Base-by-base conservation (phyloP, 2,113 vertebrate genomes). In the Sigmodon hispidus region DNA sequence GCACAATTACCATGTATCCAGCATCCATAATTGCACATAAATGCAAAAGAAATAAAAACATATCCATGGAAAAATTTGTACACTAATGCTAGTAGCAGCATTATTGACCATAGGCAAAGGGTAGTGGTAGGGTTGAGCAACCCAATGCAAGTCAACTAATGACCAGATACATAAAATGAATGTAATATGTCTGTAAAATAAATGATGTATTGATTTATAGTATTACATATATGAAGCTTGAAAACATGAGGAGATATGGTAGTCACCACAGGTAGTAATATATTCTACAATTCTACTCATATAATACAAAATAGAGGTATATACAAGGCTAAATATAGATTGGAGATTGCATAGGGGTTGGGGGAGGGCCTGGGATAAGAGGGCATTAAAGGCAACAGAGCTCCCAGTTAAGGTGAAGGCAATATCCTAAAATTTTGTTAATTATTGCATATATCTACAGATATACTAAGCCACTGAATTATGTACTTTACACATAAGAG, bases 41-140 rank as follows among this genome's bases (percentile, higher is more conserved):
- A 63, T 16, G 12, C 11, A 24, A 73, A 16, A 43, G 34, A 95
- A 80, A 84, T 63, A 40, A 76, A 91, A 81, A 50, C 16, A 48
- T 16, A 61, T 76, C 57, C 7, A 3, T 26, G 40, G 1, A 83
- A 75, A 88, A 92, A 90, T 16, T 19, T 81, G 15, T 59, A 12
- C 4, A 34, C 55, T 16, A 77, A 84, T 73, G 36, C 29, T 87
- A 34, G 13, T 2, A 43, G 48, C 0, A 81, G 21, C 48, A 89
- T 57, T 89, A 81, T 86, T 94, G 29, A 45, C 43, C 31, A 90
- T 5, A 31, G 34, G 80, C 16, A 48, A 96, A 63, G 80, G 9
- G 21, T 45, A 7, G 31, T 40, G 36, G 24, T 13, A 67, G 31
- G 65, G 12, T 5, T 67, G 43, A 59, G 26, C 9, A 52, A 26